phyloP scores from a whole-genome alignment of 2,888 invertebrate genomes.

The Gastracanthus pulcherrimus region DNA sequence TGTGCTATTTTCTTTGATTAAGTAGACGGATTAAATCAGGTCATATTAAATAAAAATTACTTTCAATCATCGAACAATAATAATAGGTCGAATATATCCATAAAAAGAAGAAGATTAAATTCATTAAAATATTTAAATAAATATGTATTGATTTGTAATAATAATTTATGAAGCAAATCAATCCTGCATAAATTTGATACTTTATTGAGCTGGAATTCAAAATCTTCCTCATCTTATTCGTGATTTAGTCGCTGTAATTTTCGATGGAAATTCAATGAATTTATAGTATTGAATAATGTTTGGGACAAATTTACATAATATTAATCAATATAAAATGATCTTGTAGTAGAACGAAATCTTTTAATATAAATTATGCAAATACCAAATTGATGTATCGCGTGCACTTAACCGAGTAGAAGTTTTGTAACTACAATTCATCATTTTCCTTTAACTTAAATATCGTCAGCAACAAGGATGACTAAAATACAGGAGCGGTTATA shows the following conservation, averaged over 20 bases:
- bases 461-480: background rate
- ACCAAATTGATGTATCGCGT: background rate
- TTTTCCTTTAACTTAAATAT: background rate
- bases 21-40: background rate
- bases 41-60: background rate
- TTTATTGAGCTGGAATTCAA: background rate
- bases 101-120: background rate
- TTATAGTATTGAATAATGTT: background rate
- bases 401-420: background rate
- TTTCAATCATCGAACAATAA: background rate
- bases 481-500: background rate
- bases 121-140: background rate
- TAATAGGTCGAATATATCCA: background rate
- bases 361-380: conserved; percentile 17
- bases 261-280: background rate
- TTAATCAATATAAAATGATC: background rate
- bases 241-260: background rate
- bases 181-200: background rate
- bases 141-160: background rate
- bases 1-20: too few relatives aligned
- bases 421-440: conserved; percentile 10
- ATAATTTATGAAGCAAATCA: background rate
- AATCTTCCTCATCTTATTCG: background rate
- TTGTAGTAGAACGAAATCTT: background rate
- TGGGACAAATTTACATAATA: background rate